Base-by-base conservation (phyloP, 92 coral and sea anemone species). In the Epizoanthus ramosus region DNA sequence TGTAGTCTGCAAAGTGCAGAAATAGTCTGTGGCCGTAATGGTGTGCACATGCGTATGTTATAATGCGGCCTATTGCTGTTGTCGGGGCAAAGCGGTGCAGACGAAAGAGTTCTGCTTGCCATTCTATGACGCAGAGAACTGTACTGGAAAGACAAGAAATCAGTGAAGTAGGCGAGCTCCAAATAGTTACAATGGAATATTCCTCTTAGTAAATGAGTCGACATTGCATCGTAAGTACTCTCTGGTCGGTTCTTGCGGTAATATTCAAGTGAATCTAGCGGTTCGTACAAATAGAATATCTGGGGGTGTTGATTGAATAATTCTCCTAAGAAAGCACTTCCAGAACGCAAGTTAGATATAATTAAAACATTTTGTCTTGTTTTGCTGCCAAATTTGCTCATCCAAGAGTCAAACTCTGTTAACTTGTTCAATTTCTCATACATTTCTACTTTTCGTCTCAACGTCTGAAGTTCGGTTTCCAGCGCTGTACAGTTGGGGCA, bases 41-140 rank as follows among this genome's bases (percentile, higher is more conserved):
- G 90, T n/a, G 94, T 79, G 56, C 99, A 96, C 80, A 76, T 85
- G 15, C 97, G 91, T 60, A 96, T 96, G 57, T 87, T 91, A 63
- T 87, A 94, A 15, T 69, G 56, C 2, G 90, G 94, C 54, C 80
- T 87, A 45, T 84, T 88, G 37, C 52, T 43, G 33, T 82, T 68
- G 65, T 87, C 92, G 7, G 99, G 98, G 59, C 98, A 96, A 4
- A 96, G 86, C n/a, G 99, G 98, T 14, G 99, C 98, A 3, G 96
- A 79, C 0, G 99, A 94, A 0, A 96, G 83, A 4, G 97, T 90
- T 22, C 92, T 85, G 81, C 99, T 96, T 24, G 98, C 91, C 13
- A 96, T 84, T 72, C 98, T 87, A 58, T 96, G 94, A 25, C 86
- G 60, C 73, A 96, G 75, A 5, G 99, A 91, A 33, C 97, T 88